Base-by-base conservation (phyloP, 2,113 vertebrate species). In the Rhineura floridana region DNA sequence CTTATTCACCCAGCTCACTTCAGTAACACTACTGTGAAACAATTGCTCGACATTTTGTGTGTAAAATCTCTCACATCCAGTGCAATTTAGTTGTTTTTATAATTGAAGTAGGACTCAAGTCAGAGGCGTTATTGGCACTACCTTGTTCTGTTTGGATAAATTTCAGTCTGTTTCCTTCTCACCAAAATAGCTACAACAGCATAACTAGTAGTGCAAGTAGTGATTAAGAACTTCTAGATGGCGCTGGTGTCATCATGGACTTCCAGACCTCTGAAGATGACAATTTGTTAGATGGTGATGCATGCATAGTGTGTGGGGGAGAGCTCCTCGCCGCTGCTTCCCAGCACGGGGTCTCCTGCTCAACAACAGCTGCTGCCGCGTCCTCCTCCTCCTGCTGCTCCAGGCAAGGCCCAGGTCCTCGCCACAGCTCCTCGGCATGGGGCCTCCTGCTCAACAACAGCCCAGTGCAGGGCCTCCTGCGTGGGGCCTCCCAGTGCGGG, bases 231-330 rank as follows among this genome's bases (percentile, higher is more conserved):
- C 98, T 99, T 93, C 97, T 99, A 95, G 98, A 99, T 97, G 98
- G 98, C 94, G 98, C 98, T 91, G 98, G 98, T 76, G 97, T 98
- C 87, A 97, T 98, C 95, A 99, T 99, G 99, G 99, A 99, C 97
- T 99, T 99, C 94, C 98, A 99, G 94, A 99, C 98, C 87, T 98
- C 98, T n/a, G 99, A 99, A 94, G 99, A 99, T 91, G 99, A 99
- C 97, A 99, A 98, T 96, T 98, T 99, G 90, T 96, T 99, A 92
- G 98, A 99, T 91, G 98, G 99, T 88, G 99, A 99, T 90, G 97
- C 98, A 92, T 98, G 98, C 11, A 96, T 98, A n/a, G n/a, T n/a
- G n/a, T n/a, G n/a, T n/a, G n/a, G n/a, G n/a, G n/a, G n/a, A n/a
- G n/a, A n/a, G n/a, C n/a, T n/a, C n/a, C n/a, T n/a, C n/a, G n/a